A percentile compares a stretch with the other conserved stretches of the same genome.
phyloP scores from a whole-genome alignment of 2,888 invertebrate genomes.

The Sphaerophoria rueppellii region DNA sequence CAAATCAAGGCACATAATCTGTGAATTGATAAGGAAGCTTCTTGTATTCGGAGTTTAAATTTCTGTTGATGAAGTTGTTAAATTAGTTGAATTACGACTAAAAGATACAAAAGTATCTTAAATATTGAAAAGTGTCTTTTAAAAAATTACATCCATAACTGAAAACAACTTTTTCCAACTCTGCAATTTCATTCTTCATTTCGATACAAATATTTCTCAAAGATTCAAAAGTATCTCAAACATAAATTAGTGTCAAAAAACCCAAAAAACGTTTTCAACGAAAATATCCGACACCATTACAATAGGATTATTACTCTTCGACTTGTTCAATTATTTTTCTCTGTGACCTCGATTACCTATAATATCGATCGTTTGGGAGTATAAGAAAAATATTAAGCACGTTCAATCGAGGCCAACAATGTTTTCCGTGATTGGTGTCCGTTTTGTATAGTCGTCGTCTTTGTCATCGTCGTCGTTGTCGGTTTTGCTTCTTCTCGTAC shows the following conservation, averaged over 20 bases:
- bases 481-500: neutral
- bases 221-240: slow-evolving; percentile 11
- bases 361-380: slow-evolving; percentile 40
- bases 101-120: slow-evolving; percentile 3
- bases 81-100: neutral
- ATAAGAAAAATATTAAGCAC: slow-evolving; percentile 50
- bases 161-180: neutral
- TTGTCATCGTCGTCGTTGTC: slow-evolving; percentile 15
- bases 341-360: slow-evolving; percentile 48
- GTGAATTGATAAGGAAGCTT: no score
- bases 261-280: neutral
- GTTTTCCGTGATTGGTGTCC: slow-evolving; percentile 66
- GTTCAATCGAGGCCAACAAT: slow-evolving; percentile 70
- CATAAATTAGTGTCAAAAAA: slow-evolving; percentile 5
- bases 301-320: slow-evolving; percentile 18
- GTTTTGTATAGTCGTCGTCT: neutral
- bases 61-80: no score
- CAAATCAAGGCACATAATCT: no score
- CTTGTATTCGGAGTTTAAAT: no score
- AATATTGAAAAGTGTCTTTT: slow-evolving; percentile 1
- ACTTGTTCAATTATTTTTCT: slow-evolving; percentile 40
- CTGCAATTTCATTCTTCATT: neutral
- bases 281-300: neutral
- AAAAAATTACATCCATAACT: neutral
- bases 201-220: neutral